These are phyloP conservation scores for Lota lota DNA, from an alignment of 2,113 vertebrate species.

Conservation along the genomic window DNA sequence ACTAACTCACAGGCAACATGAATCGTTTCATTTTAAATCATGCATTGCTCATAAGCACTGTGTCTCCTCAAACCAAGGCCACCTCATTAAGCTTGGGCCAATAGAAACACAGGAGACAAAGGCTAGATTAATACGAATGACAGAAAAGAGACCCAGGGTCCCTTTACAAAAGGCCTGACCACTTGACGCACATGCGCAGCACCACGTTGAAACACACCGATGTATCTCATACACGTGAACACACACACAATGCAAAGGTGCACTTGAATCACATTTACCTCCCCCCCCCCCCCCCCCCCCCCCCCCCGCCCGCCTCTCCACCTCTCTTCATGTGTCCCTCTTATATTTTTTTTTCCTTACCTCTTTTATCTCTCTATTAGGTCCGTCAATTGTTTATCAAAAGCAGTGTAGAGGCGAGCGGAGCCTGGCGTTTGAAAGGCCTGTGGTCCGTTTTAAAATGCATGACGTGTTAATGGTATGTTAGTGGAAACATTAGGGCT, in stretches of 20 bases:
- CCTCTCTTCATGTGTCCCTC: not conserved
- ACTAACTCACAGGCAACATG: no score
- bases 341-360: constrained; percentile 1
- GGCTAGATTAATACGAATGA: constrained; percentile 34
- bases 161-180: constrained; percentile 33
- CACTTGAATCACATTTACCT: not conserved
- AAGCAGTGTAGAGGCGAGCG: constrained; percentile 54
- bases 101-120: constrained; percentile 49
- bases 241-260: not conserved
- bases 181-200: constrained; percentile 37
- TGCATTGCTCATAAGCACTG: no score
- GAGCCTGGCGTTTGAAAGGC: constrained; percentile 65
- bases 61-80: constrained; percentile 42
- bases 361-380: constrained; percentile 74
- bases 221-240: not conserved
- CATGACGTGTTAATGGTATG: constrained; percentile 78
- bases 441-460: constrained; percentile 70
- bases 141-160: constrained; percentile 27
- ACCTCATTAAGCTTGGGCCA: constrained; percentile 36
- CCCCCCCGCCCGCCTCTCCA: not conserved
- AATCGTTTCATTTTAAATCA: no score
- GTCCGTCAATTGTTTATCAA: constrained; percentile 78
- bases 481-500: constrained; percentile 71
- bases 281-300: not conserved
- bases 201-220: constrained; percentile 6